phyloP scores from a whole-genome alignment of 2,797 vertebrate species.

The Echiichthys vipera region DNA sequence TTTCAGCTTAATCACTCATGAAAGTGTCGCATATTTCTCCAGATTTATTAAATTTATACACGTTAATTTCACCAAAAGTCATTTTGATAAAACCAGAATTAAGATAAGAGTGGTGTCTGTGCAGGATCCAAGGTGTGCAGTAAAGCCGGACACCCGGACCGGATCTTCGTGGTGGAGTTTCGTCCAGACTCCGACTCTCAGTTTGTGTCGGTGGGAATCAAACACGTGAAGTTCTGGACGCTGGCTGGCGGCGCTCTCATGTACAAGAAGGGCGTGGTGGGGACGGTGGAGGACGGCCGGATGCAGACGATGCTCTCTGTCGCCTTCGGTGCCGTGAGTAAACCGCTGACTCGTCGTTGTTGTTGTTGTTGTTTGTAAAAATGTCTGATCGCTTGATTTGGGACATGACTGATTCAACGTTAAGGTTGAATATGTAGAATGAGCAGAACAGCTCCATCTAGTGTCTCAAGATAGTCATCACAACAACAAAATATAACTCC shows the following conservation, averaged over 20 bases:
- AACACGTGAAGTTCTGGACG: constrained; percentile 97
- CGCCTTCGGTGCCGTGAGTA: constrained; percentile 94
- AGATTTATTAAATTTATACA: too few relatives aligned
- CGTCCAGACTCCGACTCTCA: constrained; percentile 94
- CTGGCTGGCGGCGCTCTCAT: constrained; percentile 92
- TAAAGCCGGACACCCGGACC: constrained; percentile 90
- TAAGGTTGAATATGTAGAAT: too few relatives aligned
- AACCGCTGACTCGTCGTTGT: too few relatives aligned
- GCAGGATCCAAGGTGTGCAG: constrained; percentile 92
- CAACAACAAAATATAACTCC: too few relatives aligned
- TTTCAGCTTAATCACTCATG: too few relatives aligned
- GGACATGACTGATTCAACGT: too few relatives aligned
- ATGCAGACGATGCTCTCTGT: constrained; percentile 97
- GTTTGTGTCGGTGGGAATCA: constrained; percentile 95
- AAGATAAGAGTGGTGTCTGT: not conserved
- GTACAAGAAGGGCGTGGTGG: constrained; percentile 94
- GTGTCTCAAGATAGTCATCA: too few relatives aligned
- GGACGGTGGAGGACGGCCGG: constrained; percentile 90
- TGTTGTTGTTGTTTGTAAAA: not conserved
- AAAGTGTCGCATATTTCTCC: too few relatives aligned
- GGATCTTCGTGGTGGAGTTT: constrained; percentile 95
- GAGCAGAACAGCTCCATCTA: too few relatives aligned
- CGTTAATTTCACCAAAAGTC: too few relatives aligned
- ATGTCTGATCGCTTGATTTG: not conserved
- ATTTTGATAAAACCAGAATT: not conserved